These are phyloP conservation scores for Chirona hameri DNA, from an alignment of 2,888 invertebrate species.

Conservation along the genomic window DNA sequence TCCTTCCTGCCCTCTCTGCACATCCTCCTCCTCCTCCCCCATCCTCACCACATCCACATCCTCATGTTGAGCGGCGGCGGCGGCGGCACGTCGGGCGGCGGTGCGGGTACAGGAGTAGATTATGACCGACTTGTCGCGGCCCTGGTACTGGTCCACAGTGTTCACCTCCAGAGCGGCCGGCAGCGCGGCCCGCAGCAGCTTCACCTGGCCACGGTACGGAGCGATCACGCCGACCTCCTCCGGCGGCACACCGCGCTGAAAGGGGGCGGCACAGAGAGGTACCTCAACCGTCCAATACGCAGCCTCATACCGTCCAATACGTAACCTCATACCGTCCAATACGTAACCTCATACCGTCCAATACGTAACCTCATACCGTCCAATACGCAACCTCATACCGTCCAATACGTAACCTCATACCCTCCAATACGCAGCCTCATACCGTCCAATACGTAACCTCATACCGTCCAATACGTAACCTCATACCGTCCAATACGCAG, in stretches of 20 bases:
- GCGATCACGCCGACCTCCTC: constrained; percentile 81
- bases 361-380: too few relatives aligned
- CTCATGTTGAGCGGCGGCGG: not conserved
- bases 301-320: too few relatives aligned
- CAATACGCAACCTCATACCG: too few relatives aligned
- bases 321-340: too few relatives aligned
- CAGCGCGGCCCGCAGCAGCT: constrained; percentile 52
- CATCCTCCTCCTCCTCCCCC: not conserved
- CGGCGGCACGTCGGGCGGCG: not conserved
- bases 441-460: too few relatives aligned
- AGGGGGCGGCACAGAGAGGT: too few relatives aligned
- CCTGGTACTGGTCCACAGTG: constrained; percentile 97
- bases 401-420: too few relatives aligned
- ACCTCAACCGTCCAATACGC: too few relatives aligned
- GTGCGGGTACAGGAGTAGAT: constrained; percentile 74
- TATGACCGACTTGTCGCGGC: constrained; percentile 85
- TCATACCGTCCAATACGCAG: too few relatives aligned
- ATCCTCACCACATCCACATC: not conserved
- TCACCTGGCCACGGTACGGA: constrained; percentile 86
- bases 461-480: too few relatives aligned
- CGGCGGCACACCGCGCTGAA: constrained; percentile 50
- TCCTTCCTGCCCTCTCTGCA: not conserved
- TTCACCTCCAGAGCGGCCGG: constrained; percentile 66
- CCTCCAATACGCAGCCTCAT: too few relatives aligned
- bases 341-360: too few relatives aligned